Base-by-base conservation (phyloP, 1,140 invertebrate species). In the Macrostomum lignano region DNA sequence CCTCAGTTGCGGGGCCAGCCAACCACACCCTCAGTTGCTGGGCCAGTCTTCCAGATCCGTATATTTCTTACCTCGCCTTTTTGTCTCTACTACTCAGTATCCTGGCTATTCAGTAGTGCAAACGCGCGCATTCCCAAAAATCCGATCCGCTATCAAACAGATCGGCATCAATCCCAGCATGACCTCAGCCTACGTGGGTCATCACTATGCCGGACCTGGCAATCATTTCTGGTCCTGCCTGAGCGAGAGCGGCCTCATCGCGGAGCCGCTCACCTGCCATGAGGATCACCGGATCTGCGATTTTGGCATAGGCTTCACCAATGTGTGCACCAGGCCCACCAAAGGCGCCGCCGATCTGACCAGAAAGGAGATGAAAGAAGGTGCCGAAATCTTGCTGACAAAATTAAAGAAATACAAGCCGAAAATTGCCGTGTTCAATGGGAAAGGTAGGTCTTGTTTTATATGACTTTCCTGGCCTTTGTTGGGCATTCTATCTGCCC, bases 181-280 rank as follows among this genome's bases (percentile, higher is more conserved):
- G 41, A 81, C 81, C 59, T 75, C 78, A 26, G 78, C 77, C 31
- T 81, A 78, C 57, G 82, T 81, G 61, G 77, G 77, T 6, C 78
- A 82, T 58, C 77, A 84, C 57, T 86, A 86, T 61, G 77, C 78
- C 21, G 79, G 79, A 26, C 78, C 76, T 31, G 78, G 78, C 17
- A 84, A 86, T 63, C 79, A 86, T 61, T 84, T 86, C 56, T 86
- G 71, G 84, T 91, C 91, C 64, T 93, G 82, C 58, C 61, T 93
- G 36, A 84, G 79, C 59, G 59, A 91, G 31, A 78, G 78, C 31
- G 79, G 81, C 9, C 65, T 93, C 21, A 86, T 82, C 9, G 69
- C 76, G 24, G 78, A 88, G 51, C 81, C 81, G 47, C 71, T 91
- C 67, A 84, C 72, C 44, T 77, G 81, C 1, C 77, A 86, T 49